These are phyloP conservation scores for Dicranocentrus wangi DNA, from an alignment of 2,888 invertebrate genomes.

Conservation along the genomic window DNA sequence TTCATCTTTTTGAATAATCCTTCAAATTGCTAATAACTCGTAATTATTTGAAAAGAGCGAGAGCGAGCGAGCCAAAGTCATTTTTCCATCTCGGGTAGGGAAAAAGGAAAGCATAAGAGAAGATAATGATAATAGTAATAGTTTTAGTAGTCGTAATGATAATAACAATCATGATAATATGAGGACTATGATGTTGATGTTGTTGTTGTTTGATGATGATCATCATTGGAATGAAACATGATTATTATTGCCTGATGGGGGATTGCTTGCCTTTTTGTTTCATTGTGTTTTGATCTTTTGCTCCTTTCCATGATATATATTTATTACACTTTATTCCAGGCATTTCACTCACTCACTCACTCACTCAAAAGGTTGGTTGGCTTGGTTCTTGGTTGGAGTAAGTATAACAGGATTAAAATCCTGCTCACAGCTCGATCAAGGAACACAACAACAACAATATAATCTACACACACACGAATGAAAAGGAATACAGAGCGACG, in stretches of 20 bases:
- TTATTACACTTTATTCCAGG: constrained; percentile 39
- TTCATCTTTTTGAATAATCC: constrained; percentile 64
- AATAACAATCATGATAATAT: constrained; percentile 59
- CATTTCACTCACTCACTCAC: constrained; percentile 7
- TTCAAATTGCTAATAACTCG: constrained; percentile 73
- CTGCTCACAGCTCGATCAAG: constrained; percentile 23
- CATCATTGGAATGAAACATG: constrained; percentile 66
- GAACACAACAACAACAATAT: constrained; percentile 1
- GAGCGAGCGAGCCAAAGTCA: constrained; percentile 65
- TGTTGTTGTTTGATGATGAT: constrained; percentile 63
- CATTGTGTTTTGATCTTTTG: constrained; percentile 53
- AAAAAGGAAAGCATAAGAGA: constrained; percentile 32
- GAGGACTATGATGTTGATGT: constrained; percentile 62
- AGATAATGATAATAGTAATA: constrained; percentile 49
- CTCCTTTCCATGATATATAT: constrained; percentile 47
- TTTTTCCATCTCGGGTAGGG: constrained; percentile 41
- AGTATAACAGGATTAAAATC: constrained; percentile 43
- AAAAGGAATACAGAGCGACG: not conserved
- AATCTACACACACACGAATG: not conserved
- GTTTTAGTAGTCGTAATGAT: constrained; percentile 58
- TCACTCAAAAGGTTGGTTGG: not conserved
- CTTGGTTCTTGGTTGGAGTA: not conserved
- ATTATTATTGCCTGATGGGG: constrained; percentile 66
- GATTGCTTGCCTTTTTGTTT: constrained; percentile 65
- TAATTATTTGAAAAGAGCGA: constrained; percentile 71